phyloP scores from a whole-genome alignment of 1,140 invertebrate species.

The Sycophila sp. region DNA sequence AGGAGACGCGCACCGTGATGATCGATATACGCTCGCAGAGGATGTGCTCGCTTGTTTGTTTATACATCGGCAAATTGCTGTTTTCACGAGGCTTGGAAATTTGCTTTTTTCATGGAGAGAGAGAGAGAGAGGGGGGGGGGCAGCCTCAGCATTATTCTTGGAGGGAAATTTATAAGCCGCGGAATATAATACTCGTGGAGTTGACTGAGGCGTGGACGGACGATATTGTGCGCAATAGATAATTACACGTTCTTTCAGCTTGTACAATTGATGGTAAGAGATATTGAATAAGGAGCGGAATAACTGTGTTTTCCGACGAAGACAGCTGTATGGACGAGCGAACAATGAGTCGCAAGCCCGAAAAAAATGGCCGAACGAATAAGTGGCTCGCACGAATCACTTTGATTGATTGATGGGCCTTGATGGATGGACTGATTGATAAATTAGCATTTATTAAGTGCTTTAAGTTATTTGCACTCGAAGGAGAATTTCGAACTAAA shows the following conservation, averaged over 20 bases:
- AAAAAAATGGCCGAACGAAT: background rate
- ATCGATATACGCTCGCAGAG: no score
- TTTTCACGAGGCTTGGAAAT: background rate
- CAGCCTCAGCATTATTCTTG: no score
- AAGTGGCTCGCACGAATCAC: background rate
- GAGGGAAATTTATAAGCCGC: conserved; percentile 1
- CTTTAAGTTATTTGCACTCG: background rate
- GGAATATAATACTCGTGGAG: background rate
- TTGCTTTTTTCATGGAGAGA: conserved; percentile 9
- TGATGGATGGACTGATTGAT: conserved; percentile 35
- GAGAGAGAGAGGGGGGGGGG: background rate
- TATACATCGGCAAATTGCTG: background rate
- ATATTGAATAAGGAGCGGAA: conserved; percentile 11
- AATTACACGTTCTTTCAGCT: conserved; percentile 25
- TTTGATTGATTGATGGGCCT: conserved; percentile 32
- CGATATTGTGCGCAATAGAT: conserved; percentile 13
- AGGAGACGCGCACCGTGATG: no score
- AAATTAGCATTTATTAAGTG: conserved; percentile 35
- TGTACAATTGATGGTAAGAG: conserved; percentile 32
- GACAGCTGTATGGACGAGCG: conserved; percentile 26
- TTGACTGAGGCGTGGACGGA: background rate
- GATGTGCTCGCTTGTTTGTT: background rate
- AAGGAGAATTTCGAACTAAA: no score
- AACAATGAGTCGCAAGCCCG: background rate
- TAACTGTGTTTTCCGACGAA: conserved; percentile 15